Evolutionary conservation across 2,888 invertebrate genomes (phyloP).

Genomic region (Mythimna ferrago): DNA sequence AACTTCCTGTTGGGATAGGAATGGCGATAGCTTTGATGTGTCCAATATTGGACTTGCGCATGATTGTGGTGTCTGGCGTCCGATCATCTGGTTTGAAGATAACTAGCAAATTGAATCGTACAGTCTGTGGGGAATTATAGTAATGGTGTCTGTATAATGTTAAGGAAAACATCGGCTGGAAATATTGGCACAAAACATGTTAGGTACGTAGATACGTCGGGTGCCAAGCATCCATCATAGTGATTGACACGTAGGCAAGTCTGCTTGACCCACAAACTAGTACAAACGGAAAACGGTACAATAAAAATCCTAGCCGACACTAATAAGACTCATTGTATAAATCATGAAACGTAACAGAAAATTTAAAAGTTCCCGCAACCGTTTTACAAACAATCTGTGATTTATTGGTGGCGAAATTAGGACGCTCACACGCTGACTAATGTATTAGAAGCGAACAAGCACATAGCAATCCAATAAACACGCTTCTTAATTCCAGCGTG

Average conservation of each 20-base stretch:
- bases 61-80: constrained; percentile 24
- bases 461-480: constrained; percentile 64
- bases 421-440: constrained; percentile 64
- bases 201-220: background rate
- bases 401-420: constrained; percentile 63
- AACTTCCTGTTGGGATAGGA: constrained; percentile 46
- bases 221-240: constrained; percentile 23
- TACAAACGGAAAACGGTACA: constrained; percentile 17
- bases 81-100: constrained; percentile 3
- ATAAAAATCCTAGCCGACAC: constrained; percentile 35
- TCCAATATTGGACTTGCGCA: constrained; percentile 35
- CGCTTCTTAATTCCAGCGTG: constrained; percentile 63
- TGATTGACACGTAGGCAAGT: constrained; percentile 31
- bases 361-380: constrained; percentile 53
- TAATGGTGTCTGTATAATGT: constrained; percentile 17
- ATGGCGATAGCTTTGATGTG: constrained; percentile 41
- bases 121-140: constrained; percentile 9
- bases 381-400: constrained; percentile 60
- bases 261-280: constrained; percentile 12
- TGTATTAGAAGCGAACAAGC: constrained; percentile 62
- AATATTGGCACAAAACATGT: constrained; percentile 24
- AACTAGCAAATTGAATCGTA: constrained; percentile 27
- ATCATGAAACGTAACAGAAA: constrained; percentile 55
- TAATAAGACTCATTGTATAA: constrained; percentile 54
- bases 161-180: constrained; percentile 24